Conservation (phyloP, 1,140 invertebrate species). For the Sitophilus oryzae region DNA sequence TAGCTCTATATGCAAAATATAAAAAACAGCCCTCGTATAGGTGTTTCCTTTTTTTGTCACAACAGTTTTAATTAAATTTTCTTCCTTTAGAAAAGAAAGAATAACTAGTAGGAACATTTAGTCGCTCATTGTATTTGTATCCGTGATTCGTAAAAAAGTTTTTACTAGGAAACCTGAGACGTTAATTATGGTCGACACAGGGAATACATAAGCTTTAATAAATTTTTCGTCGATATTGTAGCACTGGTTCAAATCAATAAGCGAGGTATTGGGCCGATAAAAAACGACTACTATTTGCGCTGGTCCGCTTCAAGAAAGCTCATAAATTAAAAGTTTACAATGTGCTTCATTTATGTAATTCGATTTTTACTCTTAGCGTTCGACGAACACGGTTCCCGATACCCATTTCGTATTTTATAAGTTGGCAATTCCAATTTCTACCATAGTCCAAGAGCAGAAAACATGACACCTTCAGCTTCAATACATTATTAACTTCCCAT, state of each 20-base stretch:
- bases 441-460: slow-evolving; percentile 7
- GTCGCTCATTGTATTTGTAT: too few relatives aligned
- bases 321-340: slow-evolving; percentile 42
- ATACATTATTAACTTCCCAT: too few relatives aligned
- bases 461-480: too few relatives aligned
- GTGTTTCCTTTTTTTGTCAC: too few relatives aligned
- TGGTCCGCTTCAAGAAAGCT: slow-evolving; percentile 27
- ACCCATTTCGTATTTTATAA: slow-evolving; percentile 36
- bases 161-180: slow-evolving; percentile 4
- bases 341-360: slow-evolving; percentile 43
- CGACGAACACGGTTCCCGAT: slow-evolving; percentile 25
- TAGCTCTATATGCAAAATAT: too few relatives aligned
- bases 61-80: too few relatives aligned
- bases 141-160: too few relatives aligned
- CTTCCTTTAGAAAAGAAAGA: too few relatives aligned
- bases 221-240: slow-evolving; percentile 36
- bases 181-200: slow-evolving; percentile 33
- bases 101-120: too few relatives aligned
- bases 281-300: slow-evolving; percentile 21
- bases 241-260: slow-evolving; percentile 21
- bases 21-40: too few relatives aligned
- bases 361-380: slow-evolving; percentile 35
- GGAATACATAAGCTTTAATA: slow-evolving; percentile 34
- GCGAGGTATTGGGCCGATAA: slow-evolving; percentile 13
- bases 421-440: slow-evolving; percentile 19